Base-by-base conservation (phyloP, 2,888 invertebrate species). In the Habrosyne pyritoides region DNA sequence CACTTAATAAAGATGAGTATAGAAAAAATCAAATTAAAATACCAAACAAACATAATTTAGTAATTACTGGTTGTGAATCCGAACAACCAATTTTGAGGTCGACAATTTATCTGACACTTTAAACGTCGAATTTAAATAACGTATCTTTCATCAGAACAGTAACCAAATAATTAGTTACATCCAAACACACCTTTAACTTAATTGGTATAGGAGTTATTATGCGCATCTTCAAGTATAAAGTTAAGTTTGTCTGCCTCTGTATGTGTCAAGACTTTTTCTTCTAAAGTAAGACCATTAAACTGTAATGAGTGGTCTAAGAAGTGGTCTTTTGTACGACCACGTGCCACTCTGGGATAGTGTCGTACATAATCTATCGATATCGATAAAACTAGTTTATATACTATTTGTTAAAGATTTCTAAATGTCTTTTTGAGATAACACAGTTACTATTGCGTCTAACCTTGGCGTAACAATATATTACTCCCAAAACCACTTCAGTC, bases 251-350 rank as follows among this genome's bases (percentile, higher is more conserved):
- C 62, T 65, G 77, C 80, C 76, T 76, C 79, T 81, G 82, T 82
- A 79, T 78, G 85, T 79, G 86, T 86, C 77, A 77, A 83, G 86
- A 81, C 77, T 81, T 80, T 84, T 87, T 86, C 75, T 82, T 86
- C 79, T 79, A 79, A 82, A 69, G 79, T 80, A 79, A 89, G 85
- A 87, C 89, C 89, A 91, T 92, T 92, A 91, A 89, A 87, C 76
- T 73, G 86, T 91, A 91, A 92, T 92, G 91, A 92, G 91, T 89
- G 87, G 87, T 76, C 83, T 79, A 84, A 86, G 84, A 84, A 89
- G 89, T 85, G 86, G 82, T 84, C 80, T 83, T 88, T 86, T 86
- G 84, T 83, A 76, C 59, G 72, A 89, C 88, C 91, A 91, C 91
- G 91, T 91, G 91, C 91, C 88, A 83, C 85, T 87, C 80, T 79